phyloP scores from a whole-genome alignment of 2,113 vertebrate genomes.

The Mesembrinibis cayennensis region DNA sequence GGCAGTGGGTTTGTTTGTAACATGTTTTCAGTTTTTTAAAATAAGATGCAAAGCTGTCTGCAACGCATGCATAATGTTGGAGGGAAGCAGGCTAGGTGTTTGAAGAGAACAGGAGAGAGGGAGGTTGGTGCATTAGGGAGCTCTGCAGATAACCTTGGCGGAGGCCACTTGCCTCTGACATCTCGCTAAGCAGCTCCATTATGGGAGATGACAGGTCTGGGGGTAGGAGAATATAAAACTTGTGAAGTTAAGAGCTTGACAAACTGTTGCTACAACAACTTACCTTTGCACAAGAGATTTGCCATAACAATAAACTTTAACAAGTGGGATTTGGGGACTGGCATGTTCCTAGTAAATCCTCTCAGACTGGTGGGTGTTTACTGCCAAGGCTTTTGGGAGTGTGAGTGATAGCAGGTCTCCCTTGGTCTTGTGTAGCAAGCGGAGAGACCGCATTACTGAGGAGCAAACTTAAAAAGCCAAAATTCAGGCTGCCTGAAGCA shows the following conservation, averaged over 20 bases:
- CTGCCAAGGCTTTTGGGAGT: neutral
- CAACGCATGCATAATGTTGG: neutral
- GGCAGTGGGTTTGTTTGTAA: neutral
- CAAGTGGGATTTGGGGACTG: neutral
- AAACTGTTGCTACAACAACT: neutral
- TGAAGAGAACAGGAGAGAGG: neutral
- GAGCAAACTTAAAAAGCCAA: neutral
- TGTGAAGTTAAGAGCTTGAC: neutral
- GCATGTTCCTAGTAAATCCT: neutral
- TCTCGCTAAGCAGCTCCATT: neutral
- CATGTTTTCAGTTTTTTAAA: neutral
- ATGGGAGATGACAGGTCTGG: neutral
- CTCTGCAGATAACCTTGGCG: neutral
- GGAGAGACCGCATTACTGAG: neutral
- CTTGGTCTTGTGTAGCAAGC: neutral
- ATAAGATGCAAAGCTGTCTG: neutral
- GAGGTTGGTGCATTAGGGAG: rapidly evolving
- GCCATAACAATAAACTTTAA: neutral
- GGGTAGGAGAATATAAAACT: neutral
- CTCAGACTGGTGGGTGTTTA: neutral
- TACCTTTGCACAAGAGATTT: neutral
- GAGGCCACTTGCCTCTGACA: neutral
- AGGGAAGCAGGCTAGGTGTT: neutral
- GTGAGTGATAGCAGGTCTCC: neutral
- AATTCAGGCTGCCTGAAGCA: neutral